Conservation (phyloP, 92 coral and sea anemone species). For the Ricordea florida region DNA sequence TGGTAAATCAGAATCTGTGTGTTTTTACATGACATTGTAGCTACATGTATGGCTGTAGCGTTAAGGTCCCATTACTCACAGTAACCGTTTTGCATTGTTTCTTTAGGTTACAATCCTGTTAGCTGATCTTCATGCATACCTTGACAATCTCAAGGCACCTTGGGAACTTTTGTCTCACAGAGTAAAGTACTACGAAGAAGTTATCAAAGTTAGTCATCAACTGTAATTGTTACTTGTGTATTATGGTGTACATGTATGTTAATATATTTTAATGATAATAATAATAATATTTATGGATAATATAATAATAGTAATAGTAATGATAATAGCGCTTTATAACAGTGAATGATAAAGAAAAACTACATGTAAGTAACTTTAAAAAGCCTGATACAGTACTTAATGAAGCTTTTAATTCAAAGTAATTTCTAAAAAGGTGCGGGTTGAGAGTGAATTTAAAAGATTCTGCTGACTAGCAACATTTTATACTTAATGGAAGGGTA, state of each 20-base stretch:
- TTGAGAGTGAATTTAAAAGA: too few relatives aligned
- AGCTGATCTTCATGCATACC: constrained; percentile 96
- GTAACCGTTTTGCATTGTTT: too few relatives aligned
- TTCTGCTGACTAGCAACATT: too few relatives aligned
- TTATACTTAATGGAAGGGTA: too few relatives aligned
- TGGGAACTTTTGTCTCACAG: constrained; percentile 92
- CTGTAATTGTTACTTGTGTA: neutral
- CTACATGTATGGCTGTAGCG: too few relatives aligned
- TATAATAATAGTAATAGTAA: too few relatives aligned
- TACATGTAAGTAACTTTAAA: neutral
- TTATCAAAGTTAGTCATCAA: constrained; percentile 70
- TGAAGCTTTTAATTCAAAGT: too few relatives aligned
- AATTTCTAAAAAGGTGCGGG: too few relatives aligned
- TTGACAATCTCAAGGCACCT: constrained; percentile 97
- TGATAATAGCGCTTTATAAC: neutral
- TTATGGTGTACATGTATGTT: neutral
- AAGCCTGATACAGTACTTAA: neutral
- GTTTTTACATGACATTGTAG: too few relatives aligned
- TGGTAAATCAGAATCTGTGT: neutral
- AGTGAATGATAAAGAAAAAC: neutral
- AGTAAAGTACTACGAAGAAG: constrained; percentile 91
- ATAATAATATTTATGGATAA: too few relatives aligned
- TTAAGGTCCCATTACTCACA: too few relatives aligned
- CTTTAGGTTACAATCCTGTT: constrained; percentile 82
- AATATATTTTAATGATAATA: too few relatives aligned